These are phyloP conservation scores for Apistogramma diplotaenia DNA, from an alignment of 2,113 vertebrate species.

Conservation along the genomic window DNA sequence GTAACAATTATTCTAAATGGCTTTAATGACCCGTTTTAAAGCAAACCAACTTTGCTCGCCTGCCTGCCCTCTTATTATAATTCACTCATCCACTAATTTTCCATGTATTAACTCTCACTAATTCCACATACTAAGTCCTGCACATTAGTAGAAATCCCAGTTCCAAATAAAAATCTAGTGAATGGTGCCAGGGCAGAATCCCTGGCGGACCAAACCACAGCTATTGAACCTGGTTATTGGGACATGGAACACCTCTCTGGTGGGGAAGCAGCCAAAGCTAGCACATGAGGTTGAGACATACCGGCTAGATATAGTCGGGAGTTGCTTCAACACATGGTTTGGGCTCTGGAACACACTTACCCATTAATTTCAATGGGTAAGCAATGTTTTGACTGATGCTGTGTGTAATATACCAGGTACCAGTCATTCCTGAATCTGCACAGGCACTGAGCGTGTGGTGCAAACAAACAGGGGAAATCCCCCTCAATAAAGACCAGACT, in stretches of 20 bases:
- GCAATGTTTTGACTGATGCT: too few relatives aligned
- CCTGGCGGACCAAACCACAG: too few relatives aligned
- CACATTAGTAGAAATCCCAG: background rate
- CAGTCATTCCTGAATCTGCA: background rate
- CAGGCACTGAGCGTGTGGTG: background rate
- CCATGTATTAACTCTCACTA: constrained; percentile 29
- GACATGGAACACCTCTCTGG: too few relatives aligned
- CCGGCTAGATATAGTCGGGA: too few relatives aligned
- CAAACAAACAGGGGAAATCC: constrained; percentile 15
- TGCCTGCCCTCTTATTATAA: constrained; percentile 44
- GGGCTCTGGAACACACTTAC: too few relatives aligned
- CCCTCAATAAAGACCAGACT: constrained; percentile 1
- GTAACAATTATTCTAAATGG: background rate
- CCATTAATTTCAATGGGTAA: too few relatives aligned
- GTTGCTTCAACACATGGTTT: too few relatives aligned
- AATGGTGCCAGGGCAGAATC: background rate
- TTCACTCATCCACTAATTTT: constrained; percentile 44
- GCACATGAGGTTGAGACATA: too few relatives aligned
- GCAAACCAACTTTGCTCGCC: constrained; percentile 22
- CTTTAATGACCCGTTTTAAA: constrained; percentile 22
- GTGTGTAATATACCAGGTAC: background rate
- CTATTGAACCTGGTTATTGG: too few relatives aligned
- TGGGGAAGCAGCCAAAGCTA: too few relatives aligned
- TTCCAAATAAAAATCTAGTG: background rate
- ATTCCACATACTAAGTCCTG: background rate